Evolutionary conservation across 2,797 vertebrate genomes (phyloP), one percentile per base, ranked within the genome.

Genomic region (Eulemur albifrons): DNA sequence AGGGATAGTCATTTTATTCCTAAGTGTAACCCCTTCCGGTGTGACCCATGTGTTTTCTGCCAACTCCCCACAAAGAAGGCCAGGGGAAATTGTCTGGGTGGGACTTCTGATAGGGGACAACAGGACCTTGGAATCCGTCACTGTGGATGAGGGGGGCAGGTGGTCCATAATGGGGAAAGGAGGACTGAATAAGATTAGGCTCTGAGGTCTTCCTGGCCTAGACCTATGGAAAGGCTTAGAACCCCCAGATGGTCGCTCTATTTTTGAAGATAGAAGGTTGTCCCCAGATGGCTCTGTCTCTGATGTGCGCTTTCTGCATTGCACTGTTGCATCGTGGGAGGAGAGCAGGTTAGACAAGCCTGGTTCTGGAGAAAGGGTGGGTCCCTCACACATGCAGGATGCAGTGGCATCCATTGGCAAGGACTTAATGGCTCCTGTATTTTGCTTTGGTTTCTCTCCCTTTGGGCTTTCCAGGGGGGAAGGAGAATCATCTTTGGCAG

Each of bases 111-210:
- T 99, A 89, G 99, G 99, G 4, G 99, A 99, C 21, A 99, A 98
- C 94, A 99, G 97, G 69, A 98, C 98, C 98, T 99, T 99, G 70
- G 99, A 98, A 86, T 99, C 99, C 82, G 96, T 93, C 88, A 79
- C 92, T 73, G 97, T 20, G 43, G 99, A 99, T 54, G 99, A 99
- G 43, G 99, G 98, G 0, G 99, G 98, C 1, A 99, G 99, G 94
- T 99, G 99, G 98, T 99, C 99, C 99, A 99, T 99, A 97, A 99
- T 99, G 89, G 99, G 99, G 94, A 99, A 99, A 48, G 99, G 99
- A 52, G 99, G 99, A 80, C 99, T 99, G 98, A 99, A 99, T 70
- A 99, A 98, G 97, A 99, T 99, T 45, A 99, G 99, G 97, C 99
- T 99, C 96, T 99, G 99, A 84, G 99, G 99, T 97, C 99, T 99